Evolutionary conservation across 2,888 invertebrate species (phyloP), one percentile per base, ranked within the genome.

Genomic region (Clivina fossor): DNA sequence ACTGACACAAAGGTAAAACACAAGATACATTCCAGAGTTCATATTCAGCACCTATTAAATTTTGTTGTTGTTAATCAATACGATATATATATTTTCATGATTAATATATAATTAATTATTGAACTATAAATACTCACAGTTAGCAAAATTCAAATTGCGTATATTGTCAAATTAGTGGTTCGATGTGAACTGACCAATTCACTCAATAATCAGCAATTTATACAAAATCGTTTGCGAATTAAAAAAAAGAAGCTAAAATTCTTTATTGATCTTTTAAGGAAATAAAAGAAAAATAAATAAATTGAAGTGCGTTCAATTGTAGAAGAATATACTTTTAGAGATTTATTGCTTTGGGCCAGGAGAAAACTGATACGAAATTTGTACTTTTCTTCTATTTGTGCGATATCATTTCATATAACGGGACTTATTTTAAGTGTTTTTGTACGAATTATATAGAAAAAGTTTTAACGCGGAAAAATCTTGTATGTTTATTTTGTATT

Each of bases 351-450:
- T n/a, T n/a, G n/a, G n/a, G n/a, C 33, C 2, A 33, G n/a, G 33
- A 33, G 33, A 33, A 33, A 33, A 33, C 33, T 33, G 33, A 15
- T 33, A 33, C 33, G 33, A 33, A 33, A 15, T 8, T 16, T 16
- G 33, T 33, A 7, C 13, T 33, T 4, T 13, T 15, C 2, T 8
- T 33, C 7, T 33, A 15, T 33, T 9, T 33, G n/a, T n/a, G n/a
- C n/a, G n/a, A n/a, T n/a, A n/a, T n/a, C n/a, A n/a, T n/a, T n/a
- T n/a, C n/a, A n/a, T n/a, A n/a, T n/a, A n/a, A n/a, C n/a, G n/a
- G n/a, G n/a, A n/a, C n/a, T n/a, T n/a, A n/a, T n/a, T n/a, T n/a
- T n/a, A n/a, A n/a, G n/a, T n/a, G n/a, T n/a, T n/a, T n/a, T n/a
- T n/a, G n/a, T n/a, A n/a, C n/a, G n/a, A n/a, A n/a, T n/a, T n/a